phyloP scores from a whole-genome alignment of 2,113 vertebrate species.

The Origma solitaria region DNA sequence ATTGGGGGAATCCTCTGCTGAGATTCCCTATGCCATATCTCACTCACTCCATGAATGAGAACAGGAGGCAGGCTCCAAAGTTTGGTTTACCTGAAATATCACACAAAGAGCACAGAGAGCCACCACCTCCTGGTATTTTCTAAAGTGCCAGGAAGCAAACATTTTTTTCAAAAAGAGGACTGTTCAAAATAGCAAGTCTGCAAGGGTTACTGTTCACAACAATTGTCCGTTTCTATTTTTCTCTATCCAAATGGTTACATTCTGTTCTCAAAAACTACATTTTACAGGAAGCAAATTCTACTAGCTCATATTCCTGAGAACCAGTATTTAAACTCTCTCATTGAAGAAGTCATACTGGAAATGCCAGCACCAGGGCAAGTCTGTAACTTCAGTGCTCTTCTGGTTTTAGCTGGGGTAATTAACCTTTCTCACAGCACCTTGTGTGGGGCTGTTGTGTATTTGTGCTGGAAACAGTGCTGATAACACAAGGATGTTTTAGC shows the following conservation, averaged over 20 bases:
- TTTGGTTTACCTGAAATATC: not conserved
- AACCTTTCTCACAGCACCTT: not conserved
- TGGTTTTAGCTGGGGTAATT: not conserved
- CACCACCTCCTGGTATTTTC: not conserved
- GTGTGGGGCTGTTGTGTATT: not conserved
- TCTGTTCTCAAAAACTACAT: not conserved
- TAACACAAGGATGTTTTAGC: not conserved
- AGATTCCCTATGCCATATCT: fast-evolving
- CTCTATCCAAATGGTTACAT: not conserved
- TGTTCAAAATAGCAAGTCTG: not conserved
- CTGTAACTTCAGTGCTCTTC: not conserved
- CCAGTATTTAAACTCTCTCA: not conserved
- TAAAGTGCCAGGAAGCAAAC: not conserved
- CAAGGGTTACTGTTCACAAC: not conserved
- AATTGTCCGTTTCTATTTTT: not conserved
- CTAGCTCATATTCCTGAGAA: not conserved
- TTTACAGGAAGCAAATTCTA: not conserved
- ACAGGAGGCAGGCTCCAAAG: not conserved
- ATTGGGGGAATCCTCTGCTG: not conserved
- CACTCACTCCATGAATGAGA: not conserved
- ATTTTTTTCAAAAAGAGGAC: not conserved
- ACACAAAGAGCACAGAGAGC: not conserved
- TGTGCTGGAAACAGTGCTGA: not conserved
- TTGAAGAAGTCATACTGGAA: not conserved
- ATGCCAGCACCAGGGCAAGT: not conserved